Evolutionary conservation across 2,888 invertebrate species (phyloP), one percentile per base, ranked within the genome.

Genomic region (Troides helena): DNA sequence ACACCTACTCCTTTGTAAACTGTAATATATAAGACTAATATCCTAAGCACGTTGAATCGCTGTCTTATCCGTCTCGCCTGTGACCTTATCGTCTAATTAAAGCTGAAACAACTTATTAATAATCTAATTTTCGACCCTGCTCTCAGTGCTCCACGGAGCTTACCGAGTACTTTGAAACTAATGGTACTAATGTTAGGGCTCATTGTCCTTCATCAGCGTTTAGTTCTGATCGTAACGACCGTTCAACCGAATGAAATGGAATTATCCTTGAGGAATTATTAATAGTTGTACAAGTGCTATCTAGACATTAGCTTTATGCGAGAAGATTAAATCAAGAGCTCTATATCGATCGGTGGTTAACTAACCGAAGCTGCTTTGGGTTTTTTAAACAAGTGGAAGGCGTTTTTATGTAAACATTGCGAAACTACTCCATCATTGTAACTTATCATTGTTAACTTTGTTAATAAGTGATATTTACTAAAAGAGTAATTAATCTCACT

Each of bases 231-330:
- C 63, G 50, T 60, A 64, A 63, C 43, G 62, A 67, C 70, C 67
- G 69, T 71, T 72, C 71, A 71, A 70, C 66, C 71, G 69, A 72
- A 72, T 71, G 77, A 80, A 82, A 80, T 77, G 77, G 77, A 82
- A 81, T 84, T 83, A 87, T 85, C 85, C 85, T 87, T 84, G 81
- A 82, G 80, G 80, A 80, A 82, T 84, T 84, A 83, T 84, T 82
- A 83, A 81, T 79, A 77, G 77, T 78, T 76, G 69, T 67, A 70
- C 56, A n/a, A 67, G 67, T 63, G 72, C 76, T 84, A 85, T 83
- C 83, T 83, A 79, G 81, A 84, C 82, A 79, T 83, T 83, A 80
- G 79, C 82, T 83, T 78, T 81, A 81, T 77, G 78, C 78, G 80
- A 76, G 75, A 80, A 82, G 84, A 88, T 87, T 85, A 86, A 82